These are phyloP conservation scores for Macrostomum lignano DNA, from an alignment of 1,140 invertebrate genomes.

Conservation along the genomic window DNA sequence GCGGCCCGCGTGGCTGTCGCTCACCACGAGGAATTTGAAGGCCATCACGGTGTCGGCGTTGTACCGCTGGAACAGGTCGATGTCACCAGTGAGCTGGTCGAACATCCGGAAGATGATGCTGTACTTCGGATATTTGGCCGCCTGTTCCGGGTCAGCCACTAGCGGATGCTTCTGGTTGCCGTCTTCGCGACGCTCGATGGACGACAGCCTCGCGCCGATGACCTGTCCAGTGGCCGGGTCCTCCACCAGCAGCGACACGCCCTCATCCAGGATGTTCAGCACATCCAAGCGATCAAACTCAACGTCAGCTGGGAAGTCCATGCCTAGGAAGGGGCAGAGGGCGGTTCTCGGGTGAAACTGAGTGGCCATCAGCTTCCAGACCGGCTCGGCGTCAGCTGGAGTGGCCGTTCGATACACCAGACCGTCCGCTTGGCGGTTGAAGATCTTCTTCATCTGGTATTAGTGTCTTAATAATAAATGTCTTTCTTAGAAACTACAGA, in stretches of 20 bases:
- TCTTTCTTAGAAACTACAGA: too few species aligned
- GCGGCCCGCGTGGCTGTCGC: neutral
- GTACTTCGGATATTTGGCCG: conserved; percentile 10
- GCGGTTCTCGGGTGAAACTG: conserved; percentile 9
- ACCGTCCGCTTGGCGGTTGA: too few species aligned
- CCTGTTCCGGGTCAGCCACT: conserved; percentile 9
- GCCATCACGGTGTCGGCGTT: neutral
- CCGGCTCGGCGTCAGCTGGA: neutral
- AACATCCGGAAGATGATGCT: neutral
- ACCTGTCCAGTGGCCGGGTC: conserved; percentile 8
- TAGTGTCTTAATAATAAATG: too few species aligned
- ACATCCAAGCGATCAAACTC: conserved; percentile 8
- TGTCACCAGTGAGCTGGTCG: neutral
- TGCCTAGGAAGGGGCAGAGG: conserved; percentile 6
- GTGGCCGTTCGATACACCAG: neutral
- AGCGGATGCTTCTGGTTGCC: conserved; percentile 7
- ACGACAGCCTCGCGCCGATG: conserved; percentile 5
- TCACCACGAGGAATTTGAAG: neutral
- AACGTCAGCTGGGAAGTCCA: conserved; percentile 8
- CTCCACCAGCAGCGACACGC: conserved; percentile 13
- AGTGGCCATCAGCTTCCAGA: neutral
- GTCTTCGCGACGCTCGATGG: neutral
- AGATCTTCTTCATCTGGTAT: too few species aligned
- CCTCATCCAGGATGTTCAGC: conserved; percentile 8
- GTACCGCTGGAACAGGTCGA: neutral